Evolutionary conservation across 2,888 invertebrate species (phyloP), one percentile per base, ranked within the genome.

Genomic region (Cerastis leucographa): DNA sequence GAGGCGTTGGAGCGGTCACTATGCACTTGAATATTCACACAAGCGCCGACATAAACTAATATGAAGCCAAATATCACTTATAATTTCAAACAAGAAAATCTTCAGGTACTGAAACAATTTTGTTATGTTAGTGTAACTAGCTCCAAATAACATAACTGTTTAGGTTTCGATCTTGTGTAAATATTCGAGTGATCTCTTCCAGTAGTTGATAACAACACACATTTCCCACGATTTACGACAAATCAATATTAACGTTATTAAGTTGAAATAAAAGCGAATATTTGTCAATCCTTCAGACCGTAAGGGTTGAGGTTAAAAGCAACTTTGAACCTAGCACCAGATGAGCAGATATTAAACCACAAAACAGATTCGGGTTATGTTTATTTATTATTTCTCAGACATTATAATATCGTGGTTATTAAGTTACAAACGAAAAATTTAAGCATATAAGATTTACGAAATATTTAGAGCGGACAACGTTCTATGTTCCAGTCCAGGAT

Each of bases 281-380:
- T 78, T 83, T 67, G 72, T 80, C 67, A 62, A 71, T 77, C 61
- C 72, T 80, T 84, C 54, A 71, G 74, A 83, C 82, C 80, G 69
- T 54, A 75, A 49, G 78, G 84, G 85, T 78, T 83, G 73, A 80
- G 73, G 86, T 85, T 80, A 86, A 73, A 86, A 89, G 86, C 87
- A 76, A 77, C 61, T 85, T 72, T 82, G 80, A 72, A 84, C 76
- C 86, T 87, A 91, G 91, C 90, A 91, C 91, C 90, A 87, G 85
- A 84, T 81, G 85, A 89, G 85, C 85, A 83, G 84, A 87, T 82
- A 84, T 85, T 72, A 87, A 88, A 89, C 88, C 85, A 89, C 87
- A 87, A 84, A 76, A 80, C 74, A 79, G 35, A 75, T 84, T 82
- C 81, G 62, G 77, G 81, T 87, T 88, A 89, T 75, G 70, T 80